Evolutionary conservation across 2,888 invertebrate species (phyloP), one percentile per base, ranked within the genome.

Genomic region (Drosophila kanekoi): DNA sequence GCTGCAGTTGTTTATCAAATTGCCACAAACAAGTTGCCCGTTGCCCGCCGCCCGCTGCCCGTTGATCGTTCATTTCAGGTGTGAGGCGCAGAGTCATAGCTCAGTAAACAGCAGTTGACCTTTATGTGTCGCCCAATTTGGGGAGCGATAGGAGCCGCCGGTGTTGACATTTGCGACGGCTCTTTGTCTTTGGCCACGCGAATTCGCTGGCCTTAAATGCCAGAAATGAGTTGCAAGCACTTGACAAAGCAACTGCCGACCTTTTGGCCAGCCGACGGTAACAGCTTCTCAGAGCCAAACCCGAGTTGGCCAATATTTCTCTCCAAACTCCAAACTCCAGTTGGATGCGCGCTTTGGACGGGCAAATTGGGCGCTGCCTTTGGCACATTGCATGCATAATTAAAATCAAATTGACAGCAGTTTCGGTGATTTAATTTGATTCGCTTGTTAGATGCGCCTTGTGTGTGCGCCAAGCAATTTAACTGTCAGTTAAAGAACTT

Each of bases 361-460:
- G 3, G 28, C 28, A 4, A 40, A 38, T 77, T 28, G 58, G 56
- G 59, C 59, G 44, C 43, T 61, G 63, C 35, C 45, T 52, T 51
- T n/a, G 51, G 49, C 40, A 61, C 53, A 64, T 78, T 59, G 62
- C 43, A 57, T 63, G 66, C 68, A 69, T 74, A 84, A 67, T 73
- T 71, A 72, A 84, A 81, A 74, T 62, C 80, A 53, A 77, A 77
- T 74, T 77, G 81, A 63, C 61, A 57, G 51, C 61, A 20, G 41
- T 23, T 65, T 63, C n/a, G 18, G 44, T 51, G 51, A 60, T 70
- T 66, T 84, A 49, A 66, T 64, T 85, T 65, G 65, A 48, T 61
- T 45, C 63, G 77, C 62, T 69, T 66, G 80, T 85, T 82, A 82
- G 83, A 60, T 66, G 64, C 72, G 80, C 59, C 61, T 56, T 62